Evolutionary conservation across 2,797 vertebrate genomes (phyloP).

Genomic region (Enteromius unitaeniatus): DNA sequence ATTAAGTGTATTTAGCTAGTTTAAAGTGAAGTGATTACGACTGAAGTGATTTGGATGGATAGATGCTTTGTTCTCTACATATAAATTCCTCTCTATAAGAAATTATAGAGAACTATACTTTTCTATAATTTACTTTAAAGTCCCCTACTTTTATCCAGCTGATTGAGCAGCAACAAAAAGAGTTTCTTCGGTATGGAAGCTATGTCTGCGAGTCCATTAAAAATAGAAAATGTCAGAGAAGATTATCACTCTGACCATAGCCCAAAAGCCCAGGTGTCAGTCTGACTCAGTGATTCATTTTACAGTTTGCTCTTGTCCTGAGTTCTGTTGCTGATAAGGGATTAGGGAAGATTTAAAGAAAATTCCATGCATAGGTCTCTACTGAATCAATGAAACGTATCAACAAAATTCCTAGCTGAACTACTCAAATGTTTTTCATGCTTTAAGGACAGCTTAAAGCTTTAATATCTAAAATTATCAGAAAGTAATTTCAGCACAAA

Average conservation of each 20-base stretch:
- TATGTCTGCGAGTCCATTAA: constrained; percentile 32
- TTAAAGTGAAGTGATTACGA: background rate
- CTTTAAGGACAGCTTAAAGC: background rate
- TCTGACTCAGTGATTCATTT: constrained; percentile 47
- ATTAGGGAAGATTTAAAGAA: constrained; percentile 63
- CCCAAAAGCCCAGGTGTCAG: constrained; percentile 58
- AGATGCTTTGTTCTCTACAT: constrained; percentile 4
- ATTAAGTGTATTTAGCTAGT: background rate
- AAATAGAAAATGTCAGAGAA: constrained; percentile 55
- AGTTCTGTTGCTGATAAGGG: constrained; percentile 56
- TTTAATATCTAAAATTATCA: background rate
- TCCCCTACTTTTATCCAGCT: constrained; percentile 37
- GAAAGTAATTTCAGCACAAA: background rate
- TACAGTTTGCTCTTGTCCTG: constrained; percentile 51
- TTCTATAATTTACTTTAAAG: constrained; percentile 27
- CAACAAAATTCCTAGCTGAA: constrained; percentile 52
- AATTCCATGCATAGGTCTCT: constrained; percentile 65
- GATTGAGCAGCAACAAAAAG: constrained; percentile 44
- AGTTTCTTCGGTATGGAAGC: constrained; percentile 3
- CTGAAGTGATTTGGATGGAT: background rate
- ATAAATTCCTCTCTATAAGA: background rate
- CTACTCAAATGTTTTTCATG: background rate
- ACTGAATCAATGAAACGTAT: constrained; percentile 66
- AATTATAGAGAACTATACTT: constrained; percentile 12
- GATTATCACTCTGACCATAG: constrained; percentile 50